phyloP scores from a whole-genome alignment of 2,888 invertebrate genomes.

The Noctua fimbriata region DNA sequence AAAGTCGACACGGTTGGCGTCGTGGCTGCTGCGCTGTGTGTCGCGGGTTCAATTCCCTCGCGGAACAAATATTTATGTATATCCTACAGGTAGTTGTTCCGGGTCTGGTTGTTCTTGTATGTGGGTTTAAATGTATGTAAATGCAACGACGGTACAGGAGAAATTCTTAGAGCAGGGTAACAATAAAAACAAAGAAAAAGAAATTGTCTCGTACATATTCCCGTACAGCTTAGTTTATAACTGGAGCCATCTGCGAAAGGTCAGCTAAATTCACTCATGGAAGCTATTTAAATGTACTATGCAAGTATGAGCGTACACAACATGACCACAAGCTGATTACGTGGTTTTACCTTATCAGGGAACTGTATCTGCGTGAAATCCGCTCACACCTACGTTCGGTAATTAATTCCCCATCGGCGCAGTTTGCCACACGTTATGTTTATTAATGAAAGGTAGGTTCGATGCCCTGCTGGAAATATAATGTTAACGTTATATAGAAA shows the following conservation, averaged over 20 bases:
- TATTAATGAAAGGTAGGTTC: constrained; percentile 7
- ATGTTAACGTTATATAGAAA: neutral
- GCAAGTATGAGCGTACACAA: neutral
- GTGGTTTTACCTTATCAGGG: neutral
- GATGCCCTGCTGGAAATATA: neutral
- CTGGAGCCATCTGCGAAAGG: neutral
- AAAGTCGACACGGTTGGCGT: no score
- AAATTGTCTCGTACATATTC: no score
- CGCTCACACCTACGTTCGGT: constrained; percentile 21
- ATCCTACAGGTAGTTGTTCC: no score
- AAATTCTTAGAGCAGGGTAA: no score
- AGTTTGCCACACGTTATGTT: constrained; percentile 6
- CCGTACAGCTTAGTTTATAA: neutral
- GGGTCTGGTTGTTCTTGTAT: no score
- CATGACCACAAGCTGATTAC: constrained; percentile 31
- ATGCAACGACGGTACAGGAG: no score
- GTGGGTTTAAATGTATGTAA: no score
- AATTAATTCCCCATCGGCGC: constrained; percentile 44
- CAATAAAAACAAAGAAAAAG: no score
- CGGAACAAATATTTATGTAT: no score
- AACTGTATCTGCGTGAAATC: constrained; percentile 28
- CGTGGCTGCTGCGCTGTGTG: no score
- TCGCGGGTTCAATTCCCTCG: no score
- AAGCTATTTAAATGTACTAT: neutral
- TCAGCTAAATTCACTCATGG: neutral